phyloP scores from a whole-genome alignment of 2,113 vertebrate species.

The Thryonomys swinderianus region DNA sequence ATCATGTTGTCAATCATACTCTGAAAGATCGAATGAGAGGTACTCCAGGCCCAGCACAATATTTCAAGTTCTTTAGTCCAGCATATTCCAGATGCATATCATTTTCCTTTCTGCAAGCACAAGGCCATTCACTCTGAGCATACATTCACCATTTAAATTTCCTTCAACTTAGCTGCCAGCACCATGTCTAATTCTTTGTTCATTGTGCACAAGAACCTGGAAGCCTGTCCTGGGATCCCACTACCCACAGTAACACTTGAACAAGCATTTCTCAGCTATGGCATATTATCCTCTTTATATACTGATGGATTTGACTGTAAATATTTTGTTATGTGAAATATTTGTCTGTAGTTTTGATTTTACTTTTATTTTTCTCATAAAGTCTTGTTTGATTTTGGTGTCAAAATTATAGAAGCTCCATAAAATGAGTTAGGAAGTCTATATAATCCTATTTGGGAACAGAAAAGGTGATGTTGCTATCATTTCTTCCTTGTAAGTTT shows the following conservation, averaged over 20 bases:
- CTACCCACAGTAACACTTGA: neutral
- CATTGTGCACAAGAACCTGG: neutral
- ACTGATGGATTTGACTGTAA: constrained; percentile 14
- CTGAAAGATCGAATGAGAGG: neutral
- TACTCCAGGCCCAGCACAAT: neutral
- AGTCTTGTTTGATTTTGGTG: neutral
- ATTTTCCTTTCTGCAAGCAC: neutral
- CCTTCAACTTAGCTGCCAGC: neutral
- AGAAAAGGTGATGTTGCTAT: neutral
- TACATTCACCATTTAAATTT: neutral
- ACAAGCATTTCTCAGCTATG: neutral
- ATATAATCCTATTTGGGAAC: neutral
- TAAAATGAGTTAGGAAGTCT: neutral
- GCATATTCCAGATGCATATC: neutral
- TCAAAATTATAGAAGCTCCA: neutral
- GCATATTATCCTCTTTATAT: neutral
- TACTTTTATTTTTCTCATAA: neutral
- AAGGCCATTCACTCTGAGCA: neutral
- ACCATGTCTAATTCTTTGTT: neutral
- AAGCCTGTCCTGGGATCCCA: neutral
- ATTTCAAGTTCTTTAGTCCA: neutral
- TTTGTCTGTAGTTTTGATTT: neutral
- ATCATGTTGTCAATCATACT: neutral
- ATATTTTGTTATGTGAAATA: neutral
- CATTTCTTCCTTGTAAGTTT: neutral